Evolutionary conservation across 2,888 invertebrate genomes (phyloP), one percentile per base, ranked within the genome.

Genomic region (Calliopum simillimum): DNA sequence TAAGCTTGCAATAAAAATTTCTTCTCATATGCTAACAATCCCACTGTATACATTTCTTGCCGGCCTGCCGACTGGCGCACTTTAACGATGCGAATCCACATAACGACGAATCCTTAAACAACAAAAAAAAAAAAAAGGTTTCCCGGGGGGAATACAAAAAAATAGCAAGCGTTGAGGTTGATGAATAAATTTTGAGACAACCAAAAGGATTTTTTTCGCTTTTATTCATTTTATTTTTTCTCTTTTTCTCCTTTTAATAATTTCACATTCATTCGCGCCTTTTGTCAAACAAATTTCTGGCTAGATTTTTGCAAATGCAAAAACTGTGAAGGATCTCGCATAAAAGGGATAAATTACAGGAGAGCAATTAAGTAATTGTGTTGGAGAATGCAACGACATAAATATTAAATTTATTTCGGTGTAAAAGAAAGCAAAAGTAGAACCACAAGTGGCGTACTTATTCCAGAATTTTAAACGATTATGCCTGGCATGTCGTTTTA

Each of bases 291-390:
- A 49, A 59, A 41, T 33, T 51, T 23, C 33, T 41, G n/a, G 47
- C n/a, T 25, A 70, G 56, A 66, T 47, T 63, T 55, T 49, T 21
- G 63, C 49, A 25, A 49, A 62, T 44, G 58, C 16, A n/a, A 23
- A 41, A 58, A 21, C 21, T 49, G 16, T 59, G 49, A n/a, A 19
- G 47, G 4, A 16, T 6, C 12, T 19, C 8, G 3, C 8, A 25
- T 11, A 4, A 44, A 53, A 53, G 46, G 21, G 53, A 63, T 12
- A 47, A 21, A 78, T 80, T 78, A 79, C 78, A 76, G 73, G 77
- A 82, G 79, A 80, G 80, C 82, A 81, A 82, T 82, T 82, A 82
- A 79, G 79, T 79, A 79, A 79, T 79, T 79, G 76, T 73, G 55
- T 43, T 67, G 41, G 49, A 49, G 58, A 46, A 19, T 12, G n/a